Percentiles rank a stretch among this genome's conserved stretches.
Conservation (phyloP, 2,113 vertebrate genomes). For the Melanocharis versteri region DNA sequence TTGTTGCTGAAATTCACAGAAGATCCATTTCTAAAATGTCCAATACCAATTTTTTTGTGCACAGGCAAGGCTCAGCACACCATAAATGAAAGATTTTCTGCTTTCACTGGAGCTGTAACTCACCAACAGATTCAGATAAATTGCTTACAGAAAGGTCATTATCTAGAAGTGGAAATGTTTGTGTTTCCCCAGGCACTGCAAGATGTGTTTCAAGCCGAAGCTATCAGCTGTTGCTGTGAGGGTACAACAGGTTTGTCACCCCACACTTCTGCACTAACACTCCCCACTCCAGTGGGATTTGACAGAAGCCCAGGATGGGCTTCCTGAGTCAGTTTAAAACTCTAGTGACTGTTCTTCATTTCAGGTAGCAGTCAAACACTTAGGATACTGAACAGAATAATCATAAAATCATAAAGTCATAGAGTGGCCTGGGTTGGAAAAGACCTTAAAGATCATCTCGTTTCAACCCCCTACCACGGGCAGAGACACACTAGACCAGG, state of each 20-base stretch:
- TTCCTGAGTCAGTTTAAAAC: not conserved
- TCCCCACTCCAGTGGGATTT: not conserved
- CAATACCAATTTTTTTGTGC: accelerated
- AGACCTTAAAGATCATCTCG: accelerated
- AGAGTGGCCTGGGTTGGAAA: not conserved
- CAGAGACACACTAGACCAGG: not conserved
- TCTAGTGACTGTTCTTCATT: not conserved
- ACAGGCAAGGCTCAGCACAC: not conserved
- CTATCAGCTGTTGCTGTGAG: not conserved
- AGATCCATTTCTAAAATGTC: not conserved
- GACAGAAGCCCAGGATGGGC: not conserved
- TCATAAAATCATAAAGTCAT: not conserved
- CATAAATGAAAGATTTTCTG: not conserved
- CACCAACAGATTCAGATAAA: not conserved
- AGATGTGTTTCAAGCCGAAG: not conserved
- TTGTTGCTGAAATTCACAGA: not conserved
- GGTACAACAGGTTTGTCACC: not conserved
- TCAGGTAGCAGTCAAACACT: not conserved
- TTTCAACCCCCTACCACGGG: not conserved
- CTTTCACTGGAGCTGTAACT: not conserved
- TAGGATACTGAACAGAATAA: not conserved
- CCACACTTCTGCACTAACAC: not conserved
- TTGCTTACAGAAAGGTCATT: not conserved
- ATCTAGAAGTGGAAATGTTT: not conserved
- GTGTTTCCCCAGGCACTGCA: not conserved